Evolutionary conservation across 2,888 invertebrate species (phyloP).

Genomic region (Andrena flavipes): DNA sequence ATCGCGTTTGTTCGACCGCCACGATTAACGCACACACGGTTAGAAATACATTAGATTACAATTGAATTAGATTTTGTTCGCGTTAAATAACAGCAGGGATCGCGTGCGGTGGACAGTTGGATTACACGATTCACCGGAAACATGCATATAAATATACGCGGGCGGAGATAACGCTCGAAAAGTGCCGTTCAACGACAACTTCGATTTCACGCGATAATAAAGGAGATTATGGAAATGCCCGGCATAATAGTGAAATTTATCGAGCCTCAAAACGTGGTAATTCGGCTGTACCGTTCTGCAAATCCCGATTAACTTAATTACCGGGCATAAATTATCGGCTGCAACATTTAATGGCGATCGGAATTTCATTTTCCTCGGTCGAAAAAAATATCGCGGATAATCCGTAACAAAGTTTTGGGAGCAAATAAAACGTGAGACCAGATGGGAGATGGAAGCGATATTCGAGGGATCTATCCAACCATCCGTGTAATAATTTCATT

Average conservation of each 20-base stretch:
- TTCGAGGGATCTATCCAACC: background rate
- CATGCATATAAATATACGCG: slow-evolving; percentile 54
- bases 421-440: background rate
- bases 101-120: slow-evolving; percentile 22
- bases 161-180: slow-evolving; percentile 46
- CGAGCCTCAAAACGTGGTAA: slow-evolving; percentile 61
- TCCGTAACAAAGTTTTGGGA: slow-evolving; percentile 4
- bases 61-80: slow-evolving; percentile 57
- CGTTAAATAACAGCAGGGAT: slow-evolving; percentile 41
- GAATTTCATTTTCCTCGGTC: slow-evolving; percentile 40
- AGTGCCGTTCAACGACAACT: slow-evolving; percentile 64
- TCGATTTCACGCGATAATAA: slow-evolving; percentile 64
- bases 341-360: slow-evolving; percentile 39
- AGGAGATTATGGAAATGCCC: slow-evolving; percentile 64
- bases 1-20: background rate
- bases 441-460: background rate
- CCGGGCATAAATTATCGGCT: slow-evolving; percentile 49
- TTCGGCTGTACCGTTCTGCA: slow-evolving; percentile 52
- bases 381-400: slow-evolving; percentile 15
- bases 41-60: slow-evolving; percentile 53
- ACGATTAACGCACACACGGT: slow-evolving; percentile 26
- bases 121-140: slow-evolving; percentile 52
- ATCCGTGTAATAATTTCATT: background rate
- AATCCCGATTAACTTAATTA: slow-evolving; percentile 62
- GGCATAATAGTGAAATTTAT: slow-evolving; percentile 64